Percentiles rank a stretch among this genome's conserved stretches.
phyloP scores from a whole-genome alignment of 2,888 invertebrate species.

The Palloptera scutellata region DNA sequence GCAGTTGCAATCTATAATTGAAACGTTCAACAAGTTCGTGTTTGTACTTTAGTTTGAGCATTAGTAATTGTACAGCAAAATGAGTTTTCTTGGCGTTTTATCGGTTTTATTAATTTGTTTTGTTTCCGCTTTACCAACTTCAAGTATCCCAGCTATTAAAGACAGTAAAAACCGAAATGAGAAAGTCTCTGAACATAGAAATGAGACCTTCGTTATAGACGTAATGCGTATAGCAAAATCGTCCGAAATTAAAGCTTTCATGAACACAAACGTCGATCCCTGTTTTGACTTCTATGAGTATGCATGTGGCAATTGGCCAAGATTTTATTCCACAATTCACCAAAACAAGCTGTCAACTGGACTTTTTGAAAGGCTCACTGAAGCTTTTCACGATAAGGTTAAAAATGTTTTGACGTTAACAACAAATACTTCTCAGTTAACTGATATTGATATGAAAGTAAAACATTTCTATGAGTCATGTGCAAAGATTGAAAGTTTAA shows the following conservation, averaged over 20 bases:
- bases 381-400: conserved; percentile 48
- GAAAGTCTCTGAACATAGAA: too few species aligned
- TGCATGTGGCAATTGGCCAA: conserved; percentile 56
- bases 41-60: too few species aligned
- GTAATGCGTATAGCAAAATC: conserved; percentile 48
- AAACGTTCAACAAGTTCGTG: conserved; percentile 19
- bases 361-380: conserved; percentile 48
- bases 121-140: too few species aligned
- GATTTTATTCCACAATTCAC: conserved; percentile 47
- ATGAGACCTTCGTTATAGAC: conserved; percentile 27
- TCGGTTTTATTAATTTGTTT: neutral
- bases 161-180: too few species aligned
- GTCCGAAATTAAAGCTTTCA: conserved; percentile 49
- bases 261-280: conserved; percentile 51
- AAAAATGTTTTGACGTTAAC: conserved; percentile 37
- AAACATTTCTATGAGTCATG: conserved; percentile 58
- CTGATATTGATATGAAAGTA: conserved; percentile 49
- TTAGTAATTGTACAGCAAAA: conserved; percentile 7
- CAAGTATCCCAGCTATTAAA: too few species aligned
- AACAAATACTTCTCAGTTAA: conserved; percentile 36
- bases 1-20: conserved; percentile 22
- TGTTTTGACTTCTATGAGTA: conserved; percentile 57
- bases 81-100: neutral
- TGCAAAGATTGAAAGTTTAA: conserved; percentile 31
- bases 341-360: conserved; percentile 47